A percentile compares a stretch with the other conserved stretches of the same genome.
phyloP scores from a whole-genome alignment of 2,888 invertebrate species.

The Pheosia gnoma region DNA sequence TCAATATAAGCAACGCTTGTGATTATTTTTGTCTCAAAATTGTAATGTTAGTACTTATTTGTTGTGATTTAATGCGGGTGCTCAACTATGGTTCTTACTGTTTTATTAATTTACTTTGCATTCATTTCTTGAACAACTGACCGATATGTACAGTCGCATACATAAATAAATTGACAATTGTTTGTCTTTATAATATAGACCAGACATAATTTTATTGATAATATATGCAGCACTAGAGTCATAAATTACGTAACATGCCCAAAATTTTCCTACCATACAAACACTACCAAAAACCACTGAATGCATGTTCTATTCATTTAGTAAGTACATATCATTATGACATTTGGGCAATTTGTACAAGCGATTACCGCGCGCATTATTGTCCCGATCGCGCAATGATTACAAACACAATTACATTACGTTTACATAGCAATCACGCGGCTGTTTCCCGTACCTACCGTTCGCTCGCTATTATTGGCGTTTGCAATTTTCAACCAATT shows the following conservation, averaged over 20 bases:
- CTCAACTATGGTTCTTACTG: neutral
- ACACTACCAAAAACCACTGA: neutral
- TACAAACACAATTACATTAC: conserved; percentile 33
- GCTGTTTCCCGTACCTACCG: conserved; percentile 22
- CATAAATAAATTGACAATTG: neutral
- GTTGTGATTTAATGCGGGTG: neutral
- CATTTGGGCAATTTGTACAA: conserved; percentile 30
- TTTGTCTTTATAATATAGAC: neutral
- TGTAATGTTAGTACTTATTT: conserved; percentile 7
- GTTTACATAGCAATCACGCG: conserved; percentile 29
- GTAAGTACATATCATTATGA: conserved; percentile 9
- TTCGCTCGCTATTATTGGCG: conserved; percentile 46
- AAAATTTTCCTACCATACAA: neutral
- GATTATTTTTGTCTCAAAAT: conserved; percentile 39
- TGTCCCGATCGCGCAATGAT: conserved; percentile 29
- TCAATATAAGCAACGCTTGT: conserved; percentile 30
- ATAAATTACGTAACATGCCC: neutral
- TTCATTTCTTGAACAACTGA: neutral
- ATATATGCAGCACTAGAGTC: neutral
- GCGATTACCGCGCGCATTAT: conserved; percentile 23
- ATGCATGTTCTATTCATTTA: conserved; percentile 9
- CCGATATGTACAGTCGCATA: conserved; percentile 9
- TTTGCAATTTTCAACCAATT: conserved; percentile 68
- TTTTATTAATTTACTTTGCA: neutral
- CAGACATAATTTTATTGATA: neutral